Conservation (phyloP, 2,888 invertebrate species). For the Cyaniris semiargus region DNA sequence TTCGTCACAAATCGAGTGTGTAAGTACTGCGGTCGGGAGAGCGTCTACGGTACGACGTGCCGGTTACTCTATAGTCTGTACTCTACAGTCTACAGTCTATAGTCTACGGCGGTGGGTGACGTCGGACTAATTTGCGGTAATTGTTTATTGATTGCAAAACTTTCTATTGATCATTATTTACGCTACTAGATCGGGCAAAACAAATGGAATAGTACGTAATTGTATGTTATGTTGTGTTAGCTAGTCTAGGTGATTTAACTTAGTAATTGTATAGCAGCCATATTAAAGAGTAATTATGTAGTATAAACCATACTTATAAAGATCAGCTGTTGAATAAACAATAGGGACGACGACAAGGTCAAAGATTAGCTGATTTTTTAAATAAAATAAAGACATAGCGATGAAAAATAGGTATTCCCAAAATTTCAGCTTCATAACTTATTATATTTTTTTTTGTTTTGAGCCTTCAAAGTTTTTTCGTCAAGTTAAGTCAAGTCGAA, state of each 20-base stretch:
- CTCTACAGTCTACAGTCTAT: conserved; percentile 32
- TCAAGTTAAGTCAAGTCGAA: no score
- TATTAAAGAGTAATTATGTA: background rate
- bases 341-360: no score
- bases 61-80: conserved; percentile 32
- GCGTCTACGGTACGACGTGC: conserved; percentile 35
- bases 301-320: background rate
- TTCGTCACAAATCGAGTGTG: conserved; percentile 76
- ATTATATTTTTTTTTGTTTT: no score
- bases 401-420: no score
- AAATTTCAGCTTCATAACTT: no score
- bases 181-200: conserved; percentile 12
- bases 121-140: conserved; percentile 40
- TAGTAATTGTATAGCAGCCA: background rate
- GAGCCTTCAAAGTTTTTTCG: no score
- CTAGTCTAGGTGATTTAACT: background rate
- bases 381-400: no score
- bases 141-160: conserved; percentile 35
- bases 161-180: conserved; percentile 21
- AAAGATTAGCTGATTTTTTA: no score
- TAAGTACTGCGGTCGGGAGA: conserved; percentile 70
- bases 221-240: conserved; percentile 27
- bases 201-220: conserved; percentile 21
- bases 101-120: conserved; percentile 35
- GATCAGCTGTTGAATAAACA: background rate